Evolutionary conservation across 92 coral and sea anemone species (phyloP), one percentile per base, ranked within the genome.

Genomic region (Pocillopora grandis): DNA sequence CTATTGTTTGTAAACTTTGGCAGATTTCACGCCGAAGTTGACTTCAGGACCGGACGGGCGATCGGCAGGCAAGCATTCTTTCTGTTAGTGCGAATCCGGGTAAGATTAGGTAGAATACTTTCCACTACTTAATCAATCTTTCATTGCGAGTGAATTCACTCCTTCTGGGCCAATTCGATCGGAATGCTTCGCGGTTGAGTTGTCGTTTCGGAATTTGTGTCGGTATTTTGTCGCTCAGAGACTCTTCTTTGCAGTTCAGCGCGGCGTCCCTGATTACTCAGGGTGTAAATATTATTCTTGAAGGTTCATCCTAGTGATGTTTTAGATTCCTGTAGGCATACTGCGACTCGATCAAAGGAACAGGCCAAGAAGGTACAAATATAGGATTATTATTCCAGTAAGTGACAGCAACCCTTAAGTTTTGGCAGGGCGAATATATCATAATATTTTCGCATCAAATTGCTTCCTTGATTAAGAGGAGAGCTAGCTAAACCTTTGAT

Each of bases 1-100:
- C 70, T n/a, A 80, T 68, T 68, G 84, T 80, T 80, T 69, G 71
- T 80, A 67, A 80, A 80, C 85, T 72, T 80, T 37, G 77, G 70
- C 36, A 17, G 62, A 52, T 66, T 72, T 33, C 84, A 69, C 33
- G 84, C 84, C 60, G 67, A 21, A 69, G 42, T 67, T 79, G 83
- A 48, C 62, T 69, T 11, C 19, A 69, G 13, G 48, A 35, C 42
- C 35, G 55, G 66, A 49, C 52, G 72, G 71, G 76, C 16, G 36
- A 57, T 17, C 36, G 62, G 68, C n/a, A 23, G 23, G 16, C 31
- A 27, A 35, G 10, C 83, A 42, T 35, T 81, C 71, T 59, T 81
- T 69, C 14, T 58, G 48, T 36, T n/a, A 67, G 33, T 58, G 57
- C 35, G 58, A 71, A 58, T 36, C 59, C 36, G 16, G 55, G 74